phyloP scores from a whole-genome alignment of 2,113 vertebrate genomes.

The Myrmophylax atrothorax region DNA sequence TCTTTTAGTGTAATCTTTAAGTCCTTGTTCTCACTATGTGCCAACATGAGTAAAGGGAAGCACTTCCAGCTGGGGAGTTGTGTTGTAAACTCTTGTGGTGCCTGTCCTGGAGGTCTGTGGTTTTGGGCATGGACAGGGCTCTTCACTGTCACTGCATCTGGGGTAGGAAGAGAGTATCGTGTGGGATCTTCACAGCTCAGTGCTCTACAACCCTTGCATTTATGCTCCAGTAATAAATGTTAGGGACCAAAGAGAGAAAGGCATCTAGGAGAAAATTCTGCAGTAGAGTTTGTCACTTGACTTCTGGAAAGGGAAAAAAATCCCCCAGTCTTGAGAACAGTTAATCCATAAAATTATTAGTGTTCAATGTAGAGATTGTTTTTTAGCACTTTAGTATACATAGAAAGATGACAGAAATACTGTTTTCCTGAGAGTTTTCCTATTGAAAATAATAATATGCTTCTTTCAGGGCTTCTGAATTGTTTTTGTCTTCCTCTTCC shows the following conservation, averaged over 20 bases:
- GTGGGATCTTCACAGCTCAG: accelerated
- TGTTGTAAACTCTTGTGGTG: background rate
- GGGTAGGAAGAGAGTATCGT: accelerated
- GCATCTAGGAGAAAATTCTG: background rate
- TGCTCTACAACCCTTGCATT: background rate
- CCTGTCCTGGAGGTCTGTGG: background rate
- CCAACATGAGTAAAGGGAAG: background rate
- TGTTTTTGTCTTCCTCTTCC: background rate
- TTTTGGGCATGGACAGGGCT: background rate
- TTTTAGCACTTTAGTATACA: background rate
- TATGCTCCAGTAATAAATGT: background rate
- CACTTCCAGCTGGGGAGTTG: accelerated
- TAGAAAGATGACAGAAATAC: background rate
- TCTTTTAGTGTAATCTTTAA: background rate
- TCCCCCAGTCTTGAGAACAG: background rate
- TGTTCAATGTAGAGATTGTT: background rate
- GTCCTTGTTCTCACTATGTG: accelerated
- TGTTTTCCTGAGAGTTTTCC: background rate
- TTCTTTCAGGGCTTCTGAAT: background rate
- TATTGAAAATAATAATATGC: background rate
- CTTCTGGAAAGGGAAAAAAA: background rate
- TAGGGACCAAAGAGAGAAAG: background rate
- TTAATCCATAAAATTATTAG: background rate
- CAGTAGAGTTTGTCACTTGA: background rate
- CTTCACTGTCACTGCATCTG: background rate